A percentile compares a stretch with the other conserved stretches of the same genome.
These are phyloP conservation scores for Microtus montanus DNA, from an alignment of 2,113 vertebrate species.

Conservation along the genomic window DNA sequence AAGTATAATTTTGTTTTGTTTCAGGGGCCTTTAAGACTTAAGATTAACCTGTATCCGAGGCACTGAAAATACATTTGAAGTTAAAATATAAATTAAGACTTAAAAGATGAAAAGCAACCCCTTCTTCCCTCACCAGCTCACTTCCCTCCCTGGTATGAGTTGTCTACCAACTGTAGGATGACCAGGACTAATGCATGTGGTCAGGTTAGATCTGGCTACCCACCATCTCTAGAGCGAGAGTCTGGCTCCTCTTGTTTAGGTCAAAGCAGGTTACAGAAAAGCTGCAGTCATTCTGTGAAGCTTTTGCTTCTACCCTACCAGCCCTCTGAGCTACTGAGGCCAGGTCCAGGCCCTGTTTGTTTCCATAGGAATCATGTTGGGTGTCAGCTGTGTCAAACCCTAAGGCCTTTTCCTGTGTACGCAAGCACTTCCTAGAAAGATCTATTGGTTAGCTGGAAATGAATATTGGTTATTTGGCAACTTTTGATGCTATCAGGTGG, in stretches of 20 bases:
- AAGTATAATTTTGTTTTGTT: neutral
- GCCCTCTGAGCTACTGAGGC: neutral
- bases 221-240: slow-evolving; percentile 32
- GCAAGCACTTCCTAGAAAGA: slow-evolving; percentile 13
- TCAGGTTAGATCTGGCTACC: slow-evolving; percentile 51
- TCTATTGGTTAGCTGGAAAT: slow-evolving; percentile 11
- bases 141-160: slow-evolving; percentile 48
- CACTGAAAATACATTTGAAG: slow-evolving; percentile 79
- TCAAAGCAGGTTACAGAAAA: slow-evolving; percentile 59
- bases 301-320: slow-evolving; percentile 30
- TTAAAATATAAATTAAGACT: slow-evolving; percentile 81
- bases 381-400: slow-evolving; percentile 21
- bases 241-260: slow-evolving; percentile 2
- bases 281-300: slow-evolving; percentile 28
- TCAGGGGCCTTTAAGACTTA: slow-evolving; percentile 77
- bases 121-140: slow-evolving; percentile 46
- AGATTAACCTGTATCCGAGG: slow-evolving; percentile 80
- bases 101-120: slow-evolving; percentile 66
- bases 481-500: slow-evolving; percentile 48
- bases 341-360: slow-evolving; percentile 45
- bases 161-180: slow-evolving; percentile 48
- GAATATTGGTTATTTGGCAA: neutral
- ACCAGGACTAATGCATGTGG: slow-evolving; percentile 68
- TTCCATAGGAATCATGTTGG: slow-evolving; percentile 69
- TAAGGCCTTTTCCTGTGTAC: neutral